Evolutionary conservation across 2,113 vertebrate species (phyloP).

Genomic region (Ameiurus melas): DNA sequence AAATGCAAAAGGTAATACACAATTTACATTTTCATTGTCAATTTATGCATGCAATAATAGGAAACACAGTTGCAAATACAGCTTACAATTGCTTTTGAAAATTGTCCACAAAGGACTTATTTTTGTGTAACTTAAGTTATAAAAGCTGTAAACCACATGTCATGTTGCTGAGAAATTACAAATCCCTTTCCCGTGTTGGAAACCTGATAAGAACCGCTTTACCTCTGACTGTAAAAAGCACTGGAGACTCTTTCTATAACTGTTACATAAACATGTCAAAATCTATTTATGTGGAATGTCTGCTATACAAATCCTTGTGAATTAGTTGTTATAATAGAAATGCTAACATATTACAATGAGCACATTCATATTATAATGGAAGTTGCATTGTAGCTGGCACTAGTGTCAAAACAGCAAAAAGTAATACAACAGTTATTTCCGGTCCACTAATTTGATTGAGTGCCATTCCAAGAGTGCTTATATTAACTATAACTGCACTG

Average conservation of each 20-base stretch:
- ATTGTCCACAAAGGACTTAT: too few relatives aligned
- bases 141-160: neutral
- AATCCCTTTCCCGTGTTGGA: neutral
- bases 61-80: too few relatives aligned
- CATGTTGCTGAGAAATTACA: neutral
- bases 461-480: neutral
- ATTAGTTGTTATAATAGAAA: neutral
- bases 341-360: neutral
- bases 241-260: neutral
- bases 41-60: too few relatives aligned
- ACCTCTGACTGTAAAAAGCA: neutral
- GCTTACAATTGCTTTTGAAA: too few relatives aligned
- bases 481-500: neutral
- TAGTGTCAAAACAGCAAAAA: neutral
- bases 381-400: neutral
- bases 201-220: neutral
- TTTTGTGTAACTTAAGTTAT: neutral
- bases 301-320: neutral
- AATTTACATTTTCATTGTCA: too few relatives aligned
- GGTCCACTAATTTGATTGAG: neutral
- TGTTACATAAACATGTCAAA: neutral
- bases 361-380: neutral
- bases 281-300: neutral
- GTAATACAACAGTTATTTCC: neutral
- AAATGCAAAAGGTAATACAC: too few relatives aligned